Conservation (phyloP, 2,113 vertebrate species). For the Gorsachius goisagi region DNA sequence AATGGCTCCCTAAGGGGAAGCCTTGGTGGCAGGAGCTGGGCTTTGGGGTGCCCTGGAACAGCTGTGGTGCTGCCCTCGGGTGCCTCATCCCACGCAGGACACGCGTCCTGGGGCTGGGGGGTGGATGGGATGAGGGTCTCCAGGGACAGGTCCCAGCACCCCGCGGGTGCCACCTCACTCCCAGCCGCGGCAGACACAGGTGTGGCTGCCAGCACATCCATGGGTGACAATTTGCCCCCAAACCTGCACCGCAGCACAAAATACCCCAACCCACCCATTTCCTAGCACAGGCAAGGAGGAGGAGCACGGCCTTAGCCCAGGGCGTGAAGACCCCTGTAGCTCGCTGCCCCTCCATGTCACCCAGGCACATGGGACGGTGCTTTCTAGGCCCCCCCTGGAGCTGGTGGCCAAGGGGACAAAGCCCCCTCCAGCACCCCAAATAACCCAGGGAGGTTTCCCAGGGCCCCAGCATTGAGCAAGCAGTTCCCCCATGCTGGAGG, state of each 20-base stretch:
- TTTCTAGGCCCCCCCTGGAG: not conserved
- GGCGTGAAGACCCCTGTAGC: accelerated
- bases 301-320: accelerated
- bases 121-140: not conserved
- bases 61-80: not conserved
- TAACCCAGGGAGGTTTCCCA: not conserved
- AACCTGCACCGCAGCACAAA: not conserved
- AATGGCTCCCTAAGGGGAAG: not conserved
- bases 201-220: not conserved
- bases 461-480: accelerated
- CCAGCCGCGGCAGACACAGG: not conserved
- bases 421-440: not conserved
- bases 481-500: not conserved
- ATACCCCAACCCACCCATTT: not conserved
- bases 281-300: accelerated
- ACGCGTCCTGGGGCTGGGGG: accelerated
- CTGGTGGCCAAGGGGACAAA: not conserved
- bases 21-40: not conserved
- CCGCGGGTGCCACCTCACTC: accelerated
- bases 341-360: accelerated
- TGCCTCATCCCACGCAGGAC: not conserved
- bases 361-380: accelerated
- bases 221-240: not conserved
- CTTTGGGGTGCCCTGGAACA: not conserved
- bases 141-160: not conserved